These are phyloP conservation scores for Drosophila prostipennis DNA, from an alignment of 2,888 invertebrate species.

Conservation along the genomic window DNA sequence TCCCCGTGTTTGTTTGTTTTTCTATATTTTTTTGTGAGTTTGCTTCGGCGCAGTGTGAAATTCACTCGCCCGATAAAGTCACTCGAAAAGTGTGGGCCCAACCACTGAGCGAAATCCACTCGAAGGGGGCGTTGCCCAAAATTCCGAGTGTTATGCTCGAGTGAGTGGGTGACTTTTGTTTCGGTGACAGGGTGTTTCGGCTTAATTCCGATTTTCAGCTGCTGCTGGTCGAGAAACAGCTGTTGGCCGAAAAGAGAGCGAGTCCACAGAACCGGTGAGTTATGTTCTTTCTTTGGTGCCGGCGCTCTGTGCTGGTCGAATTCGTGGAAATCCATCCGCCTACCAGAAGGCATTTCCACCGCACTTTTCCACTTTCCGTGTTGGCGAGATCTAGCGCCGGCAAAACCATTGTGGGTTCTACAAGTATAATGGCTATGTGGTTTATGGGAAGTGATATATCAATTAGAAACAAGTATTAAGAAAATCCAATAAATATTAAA, in stretches of 20 bases:
- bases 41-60: conserved; percentile 62
- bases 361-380: conserved; percentile 37
- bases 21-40: conserved; percentile 40
- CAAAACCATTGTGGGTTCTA: conserved; percentile 15
- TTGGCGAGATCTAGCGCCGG: conserved; percentile 37
- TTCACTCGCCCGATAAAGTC: conserved; percentile 21
- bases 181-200: conserved; percentile 66
- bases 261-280: conserved; percentile 22
- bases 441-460: background rate
- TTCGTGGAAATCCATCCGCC: conserved; percentile 40
- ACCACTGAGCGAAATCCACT: conserved; percentile 41
- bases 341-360: conserved; percentile 36
- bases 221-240: conserved; percentile 42
- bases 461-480: background rate
- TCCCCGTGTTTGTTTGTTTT: conserved; percentile 30
- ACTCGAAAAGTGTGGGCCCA: conserved; percentile 11
- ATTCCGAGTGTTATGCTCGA: conserved; percentile 27
- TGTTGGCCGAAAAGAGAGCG: conserved; percentile 19
- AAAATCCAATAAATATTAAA: background rate
- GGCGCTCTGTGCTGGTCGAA: conserved; percentile 20
- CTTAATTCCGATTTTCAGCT: conserved; percentile 41
- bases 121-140: conserved; percentile 55
- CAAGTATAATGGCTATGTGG: background rate
- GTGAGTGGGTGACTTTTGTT: conserved; percentile 16
- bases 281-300: conserved; percentile 26